Percentiles rank a stretch among this genome's conserved stretches.
phyloP scores from a whole-genome alignment of 2,113 vertebrate genomes.

The Phrynosoma platyrhinos region DNA sequence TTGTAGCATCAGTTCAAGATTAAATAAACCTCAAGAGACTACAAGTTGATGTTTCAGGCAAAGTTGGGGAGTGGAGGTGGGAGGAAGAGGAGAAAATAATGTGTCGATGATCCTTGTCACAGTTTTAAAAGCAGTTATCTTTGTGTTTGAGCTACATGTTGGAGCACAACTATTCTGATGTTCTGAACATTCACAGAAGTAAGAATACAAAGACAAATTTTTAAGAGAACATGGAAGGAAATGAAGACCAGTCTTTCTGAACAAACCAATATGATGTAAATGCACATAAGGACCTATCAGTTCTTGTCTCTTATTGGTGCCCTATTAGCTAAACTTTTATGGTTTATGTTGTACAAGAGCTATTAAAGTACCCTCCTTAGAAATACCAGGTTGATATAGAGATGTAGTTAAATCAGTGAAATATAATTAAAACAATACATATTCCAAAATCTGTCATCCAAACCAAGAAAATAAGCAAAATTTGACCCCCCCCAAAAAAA shows the following conservation, averaged over 20 bases:
- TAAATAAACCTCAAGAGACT: slow-evolving; percentile 29
- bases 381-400: too few species aligned
- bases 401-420: too few species aligned
- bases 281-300: background rate
- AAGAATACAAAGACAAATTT: background rate
- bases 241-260: background rate
- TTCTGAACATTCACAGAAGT: background rate
- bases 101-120: background rate
- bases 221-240: background rate
- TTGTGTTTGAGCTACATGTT: background rate
- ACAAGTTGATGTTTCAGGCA: background rate
- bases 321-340: background rate
- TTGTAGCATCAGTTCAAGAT: slow-evolving; percentile 12
- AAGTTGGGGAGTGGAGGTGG: background rate
- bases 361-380: too few species aligned
- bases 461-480: too few species aligned
- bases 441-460: too few species aligned
- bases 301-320: background rate
- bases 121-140: background rate
- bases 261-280: background rate
- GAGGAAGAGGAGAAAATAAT: background rate
- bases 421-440: too few species aligned
- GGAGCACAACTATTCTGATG: background rate
- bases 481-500: too few species aligned
- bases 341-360: background rate